A percentile compares a stretch with the other conserved stretches of the same genome.
phyloP scores from a whole-genome alignment of 2,888 invertebrate species.

The Agrotis clavis region DNA sequence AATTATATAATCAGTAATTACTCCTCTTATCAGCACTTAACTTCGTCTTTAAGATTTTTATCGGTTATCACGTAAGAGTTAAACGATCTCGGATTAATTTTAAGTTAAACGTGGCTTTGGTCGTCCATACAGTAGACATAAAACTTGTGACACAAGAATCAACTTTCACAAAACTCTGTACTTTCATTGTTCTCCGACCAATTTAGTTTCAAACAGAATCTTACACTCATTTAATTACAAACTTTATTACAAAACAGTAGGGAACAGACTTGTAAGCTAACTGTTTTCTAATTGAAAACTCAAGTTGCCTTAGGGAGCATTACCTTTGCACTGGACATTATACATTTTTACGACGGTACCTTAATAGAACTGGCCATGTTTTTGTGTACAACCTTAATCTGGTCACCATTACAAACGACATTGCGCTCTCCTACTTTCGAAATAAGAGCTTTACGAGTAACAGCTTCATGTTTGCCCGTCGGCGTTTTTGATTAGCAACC shows the following conservation, averaged over 20 bases:
- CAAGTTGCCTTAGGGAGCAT: slow-evolving; percentile 67
- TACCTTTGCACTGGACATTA: slow-evolving; percentile 75
- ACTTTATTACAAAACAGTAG: slow-evolving; percentile 59
- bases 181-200: slow-evolving; percentile 58
- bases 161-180: slow-evolving; percentile 65
- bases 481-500: slow-evolving; percentile 76
- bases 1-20: slow-evolving; percentile 53
- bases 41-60: slow-evolving; percentile 47
- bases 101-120: slow-evolving; percentile 54
- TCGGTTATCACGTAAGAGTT: slow-evolving; percentile 24
- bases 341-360: slow-evolving; percentile 81
- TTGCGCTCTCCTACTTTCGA: slow-evolving; percentile 54
- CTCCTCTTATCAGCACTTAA: slow-evolving; percentile 48
- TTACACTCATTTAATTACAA: slow-evolving; percentile 50
- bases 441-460: slow-evolving; percentile 51
- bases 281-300: slow-evolving; percentile 72
- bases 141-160: slow-evolving; percentile 58
- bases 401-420: slow-evolving; percentile 47
- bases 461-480: slow-evolving; percentile 47
- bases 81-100: slow-evolving; percentile 44
- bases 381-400: slow-evolving; percentile 61
- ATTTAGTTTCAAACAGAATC: slow-evolving; percentile 41
- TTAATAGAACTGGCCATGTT: slow-evolving; percentile 78
- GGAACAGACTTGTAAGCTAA: slow-evolving; percentile 56
- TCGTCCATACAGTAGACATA: slow-evolving; percentile 32